Evolutionary conservation across 2,113 vertebrate species (phyloP).

Genomic region (Shinisaurus crocodilurus): DNA sequence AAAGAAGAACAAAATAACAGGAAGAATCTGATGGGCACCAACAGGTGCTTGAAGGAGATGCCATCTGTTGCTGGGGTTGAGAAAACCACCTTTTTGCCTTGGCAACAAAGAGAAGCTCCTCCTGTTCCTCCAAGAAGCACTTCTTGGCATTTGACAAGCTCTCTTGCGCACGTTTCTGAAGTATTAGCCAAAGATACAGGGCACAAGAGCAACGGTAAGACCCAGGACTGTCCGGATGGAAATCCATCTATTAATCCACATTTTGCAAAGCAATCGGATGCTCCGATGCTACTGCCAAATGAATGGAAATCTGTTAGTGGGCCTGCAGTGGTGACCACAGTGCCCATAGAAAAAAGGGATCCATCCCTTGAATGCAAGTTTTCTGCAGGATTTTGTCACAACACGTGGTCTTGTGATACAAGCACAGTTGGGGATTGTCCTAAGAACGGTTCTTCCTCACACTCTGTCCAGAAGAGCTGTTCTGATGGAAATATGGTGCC

Average conservation of each 20-base stretch:
- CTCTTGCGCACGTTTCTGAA: slow-evolving; percentile 73
- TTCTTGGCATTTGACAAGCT: slow-evolving; percentile 84
- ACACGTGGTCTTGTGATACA: slow-evolving; percentile 80
- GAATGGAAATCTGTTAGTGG: slow-evolving; percentile 78
- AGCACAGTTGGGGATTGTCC: slow-evolving; percentile 73
- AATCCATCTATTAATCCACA: slow-evolving; percentile 74
- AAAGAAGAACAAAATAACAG: slow-evolving; percentile 80
- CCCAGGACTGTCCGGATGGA: slow-evolving; percentile 67
- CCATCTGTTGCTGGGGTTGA: slow-evolving; percentile 55
- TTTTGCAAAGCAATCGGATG: slow-evolving; percentile 75
- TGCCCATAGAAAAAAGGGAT: slow-evolving; percentile 58
- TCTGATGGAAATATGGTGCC: slow-evolving; percentile 79
- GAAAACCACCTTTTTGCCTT: slow-evolving; percentile 56
- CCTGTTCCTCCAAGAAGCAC: slow-evolving; percentile 89
- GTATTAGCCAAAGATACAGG: slow-evolving; percentile 72
- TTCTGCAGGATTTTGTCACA: slow-evolving; percentile 78
- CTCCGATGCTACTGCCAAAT: slow-evolving; percentile 73
- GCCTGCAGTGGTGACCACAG: slow-evolving; percentile 58
- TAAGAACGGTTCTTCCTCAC: slow-evolving; percentile 68
- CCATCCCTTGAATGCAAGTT: slow-evolving; percentile 71
- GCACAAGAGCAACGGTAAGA: slow-evolving; percentile 37
- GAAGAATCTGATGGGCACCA: slow-evolving; percentile 73
- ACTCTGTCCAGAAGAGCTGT: slow-evolving; percentile 83
- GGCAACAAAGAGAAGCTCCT: slow-evolving; percentile 77
- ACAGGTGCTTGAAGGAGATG: slow-evolving; percentile 46